Evolutionary conservation across 2,113 vertebrate species (phyloP).

Genomic region (Chelonoidis abingdonii): DNA sequence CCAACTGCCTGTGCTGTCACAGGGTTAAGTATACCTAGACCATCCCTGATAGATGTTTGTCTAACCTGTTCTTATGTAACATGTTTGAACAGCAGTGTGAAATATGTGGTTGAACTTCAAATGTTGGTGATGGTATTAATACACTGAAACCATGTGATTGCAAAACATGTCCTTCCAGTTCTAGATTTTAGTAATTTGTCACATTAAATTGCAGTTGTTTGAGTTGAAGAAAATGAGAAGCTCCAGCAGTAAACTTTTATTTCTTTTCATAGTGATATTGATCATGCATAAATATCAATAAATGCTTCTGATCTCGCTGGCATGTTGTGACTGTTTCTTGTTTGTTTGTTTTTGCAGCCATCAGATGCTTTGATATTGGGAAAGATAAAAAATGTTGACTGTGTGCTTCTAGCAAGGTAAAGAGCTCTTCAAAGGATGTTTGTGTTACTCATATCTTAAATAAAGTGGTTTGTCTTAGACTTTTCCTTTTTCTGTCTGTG

Average conservation of each 20-base stretch:
- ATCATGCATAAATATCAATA: neutral
- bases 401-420: slow-evolving; percentile 96
- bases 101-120: neutral
- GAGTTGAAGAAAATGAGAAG: neutral
- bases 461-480: neutral
- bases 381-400: slow-evolving; percentile 96
- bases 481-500: neutral
- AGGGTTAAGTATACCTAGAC: too few relatives aligned
- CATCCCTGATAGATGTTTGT: too few relatives aligned
- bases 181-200: neutral
- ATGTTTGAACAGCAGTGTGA: neutral
- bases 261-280: neutral
- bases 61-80: neutral
- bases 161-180: neutral
- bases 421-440: neutral
- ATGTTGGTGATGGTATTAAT: neutral
- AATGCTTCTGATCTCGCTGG: neutral
- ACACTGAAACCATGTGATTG: neutral
- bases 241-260: neutral
- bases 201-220: neutral
- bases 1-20: too few relatives aligned
- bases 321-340: neutral
- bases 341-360: slow-evolving; percentile 80
- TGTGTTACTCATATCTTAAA: neutral
- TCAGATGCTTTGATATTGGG: slow-evolving; percentile 95